Percentiles rank a stretch among this genome's conserved stretches.
Evolutionary conservation across 2,797 vertebrate species (phyloP).

Genomic region (Neomorphus geoffroyi): DNA sequence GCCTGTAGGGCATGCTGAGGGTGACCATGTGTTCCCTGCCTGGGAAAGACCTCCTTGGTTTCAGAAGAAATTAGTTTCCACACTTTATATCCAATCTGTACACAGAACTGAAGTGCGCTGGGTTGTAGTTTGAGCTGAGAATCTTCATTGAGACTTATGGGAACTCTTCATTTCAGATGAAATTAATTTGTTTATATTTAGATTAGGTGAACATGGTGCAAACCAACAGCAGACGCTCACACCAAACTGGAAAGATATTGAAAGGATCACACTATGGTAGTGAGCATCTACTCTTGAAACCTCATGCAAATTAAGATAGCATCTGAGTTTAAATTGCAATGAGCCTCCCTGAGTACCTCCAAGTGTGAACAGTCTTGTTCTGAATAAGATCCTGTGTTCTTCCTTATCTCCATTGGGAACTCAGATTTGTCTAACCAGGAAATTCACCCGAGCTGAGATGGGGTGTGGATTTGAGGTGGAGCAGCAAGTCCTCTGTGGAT

Average conservation of each 20-base stretch:
- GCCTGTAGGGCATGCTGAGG: background rate
- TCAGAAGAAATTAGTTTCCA: background rate
- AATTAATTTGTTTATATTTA: background rate
- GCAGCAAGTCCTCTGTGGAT: background rate
- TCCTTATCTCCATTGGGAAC: background rate
- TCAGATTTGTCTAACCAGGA: constrained; percentile 8
- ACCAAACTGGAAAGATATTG: background rate
- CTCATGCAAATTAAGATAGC: constrained; percentile 8
- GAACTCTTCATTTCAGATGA: background rate
- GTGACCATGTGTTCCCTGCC: background rate
- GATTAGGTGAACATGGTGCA: background rate
- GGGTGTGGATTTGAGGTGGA: background rate
- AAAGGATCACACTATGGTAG: background rate
- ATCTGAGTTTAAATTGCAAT: constrained; percentile 47
- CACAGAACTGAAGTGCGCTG: background rate
- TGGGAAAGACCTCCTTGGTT: rapidly evolving
- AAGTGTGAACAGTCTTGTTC: constrained; percentile 18
- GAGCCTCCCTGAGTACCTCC: background rate
- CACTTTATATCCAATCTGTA: background rate
- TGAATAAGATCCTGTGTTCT: constrained; percentile 7
- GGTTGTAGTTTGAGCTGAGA: background rate
- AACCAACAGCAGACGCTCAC: background rate
- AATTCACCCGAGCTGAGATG: background rate
- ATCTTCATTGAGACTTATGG: background rate
- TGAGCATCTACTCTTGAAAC: background rate